Percentiles rank a stretch among this genome's conserved stretches.
Evolutionary conservation across 2,797 vertebrate species (phyloP).

Genomic region (Denticeps clupeoides): DNA sequence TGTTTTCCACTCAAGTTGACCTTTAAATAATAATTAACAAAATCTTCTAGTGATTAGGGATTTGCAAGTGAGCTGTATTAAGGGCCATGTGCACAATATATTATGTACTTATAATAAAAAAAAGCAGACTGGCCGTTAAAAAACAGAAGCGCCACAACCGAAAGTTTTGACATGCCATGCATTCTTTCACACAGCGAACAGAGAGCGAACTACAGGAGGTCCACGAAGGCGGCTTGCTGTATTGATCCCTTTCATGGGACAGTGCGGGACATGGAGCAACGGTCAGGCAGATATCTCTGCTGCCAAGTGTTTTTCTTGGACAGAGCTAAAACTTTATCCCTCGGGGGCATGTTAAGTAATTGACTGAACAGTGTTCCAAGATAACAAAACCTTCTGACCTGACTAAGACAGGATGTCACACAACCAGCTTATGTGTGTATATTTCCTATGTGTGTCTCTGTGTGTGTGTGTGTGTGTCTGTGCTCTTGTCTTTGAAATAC

Average conservation of each 20-base stretch:
- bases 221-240: too few species aligned
- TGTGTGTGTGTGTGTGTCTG: background rate
- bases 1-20: too few species aligned
- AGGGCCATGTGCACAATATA: too few species aligned
- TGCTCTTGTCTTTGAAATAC: background rate
- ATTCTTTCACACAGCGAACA: background rate
- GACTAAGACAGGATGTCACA: constrained; percentile 24
- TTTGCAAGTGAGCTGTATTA: too few species aligned
- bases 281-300: constrained; percentile 10
- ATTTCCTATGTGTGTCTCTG: background rate
- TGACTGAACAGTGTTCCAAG: constrained; percentile 27
- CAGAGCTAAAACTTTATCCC: constrained; percentile 10
- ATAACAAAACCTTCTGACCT: constrained; percentile 27
- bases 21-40: too few species aligned
- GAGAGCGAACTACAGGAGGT: background rate
- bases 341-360: constrained; percentile 23
- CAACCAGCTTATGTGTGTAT: constrained; percentile 1
- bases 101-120: too few species aligned
- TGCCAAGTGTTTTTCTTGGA: constrained; percentile 27
- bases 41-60: constrained; percentile 8
- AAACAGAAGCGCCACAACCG: background rate
- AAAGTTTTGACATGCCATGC: background rate
- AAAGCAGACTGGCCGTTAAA: background rate
- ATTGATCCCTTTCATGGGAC: background rate
- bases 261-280: constrained; percentile 1